phyloP scores from a whole-genome alignment of 1,140 invertebrate species.

The Andricus grossulariae region DNA sequence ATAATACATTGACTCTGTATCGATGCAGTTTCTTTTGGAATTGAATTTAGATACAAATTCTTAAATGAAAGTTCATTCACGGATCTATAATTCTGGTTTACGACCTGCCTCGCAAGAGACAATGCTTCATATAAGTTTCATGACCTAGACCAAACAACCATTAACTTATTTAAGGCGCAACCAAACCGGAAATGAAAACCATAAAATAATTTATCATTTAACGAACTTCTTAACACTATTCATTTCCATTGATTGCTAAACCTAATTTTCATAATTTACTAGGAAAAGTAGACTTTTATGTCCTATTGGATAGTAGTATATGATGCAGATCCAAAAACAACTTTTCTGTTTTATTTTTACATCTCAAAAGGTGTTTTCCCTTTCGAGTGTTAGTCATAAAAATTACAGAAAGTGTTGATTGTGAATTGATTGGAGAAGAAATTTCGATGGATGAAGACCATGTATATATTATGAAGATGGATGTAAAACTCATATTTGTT shows the following conservation, averaged over 20 bases:
- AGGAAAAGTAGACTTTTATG: no score
- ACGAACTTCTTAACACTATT: neutral
- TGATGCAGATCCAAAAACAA: no score
- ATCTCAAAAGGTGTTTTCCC: no score
- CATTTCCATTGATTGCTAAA: neutral
- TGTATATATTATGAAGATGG: no score
- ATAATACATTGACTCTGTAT: constrained; percentile 4
- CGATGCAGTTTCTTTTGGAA: neutral
- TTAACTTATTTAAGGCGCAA: constrained; percentile 16
- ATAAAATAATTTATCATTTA: constrained; percentile 11
- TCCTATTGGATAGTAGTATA: no score
- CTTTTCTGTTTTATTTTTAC: no score
- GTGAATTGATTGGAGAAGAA: no score
- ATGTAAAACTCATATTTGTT: no score
- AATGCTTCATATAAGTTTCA: constrained; percentile 26
- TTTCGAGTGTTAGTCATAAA: no score
- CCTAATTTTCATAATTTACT: neutral
- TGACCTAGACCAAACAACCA: constrained; percentile 15
- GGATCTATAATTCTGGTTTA: constrained; percentile 7
- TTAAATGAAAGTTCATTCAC: neutral
- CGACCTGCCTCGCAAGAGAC: neutral
- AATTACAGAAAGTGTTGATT: no score
- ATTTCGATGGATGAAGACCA: no score
- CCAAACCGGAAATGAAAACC: neutral
- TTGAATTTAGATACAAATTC: constrained; percentile 16